A percentile compares a stretch with the other conserved stretches of the same genome.
Evolutionary conservation across 1,140 invertebrate species (phyloP).

Genomic region (Berghia stephanieae): DNA sequence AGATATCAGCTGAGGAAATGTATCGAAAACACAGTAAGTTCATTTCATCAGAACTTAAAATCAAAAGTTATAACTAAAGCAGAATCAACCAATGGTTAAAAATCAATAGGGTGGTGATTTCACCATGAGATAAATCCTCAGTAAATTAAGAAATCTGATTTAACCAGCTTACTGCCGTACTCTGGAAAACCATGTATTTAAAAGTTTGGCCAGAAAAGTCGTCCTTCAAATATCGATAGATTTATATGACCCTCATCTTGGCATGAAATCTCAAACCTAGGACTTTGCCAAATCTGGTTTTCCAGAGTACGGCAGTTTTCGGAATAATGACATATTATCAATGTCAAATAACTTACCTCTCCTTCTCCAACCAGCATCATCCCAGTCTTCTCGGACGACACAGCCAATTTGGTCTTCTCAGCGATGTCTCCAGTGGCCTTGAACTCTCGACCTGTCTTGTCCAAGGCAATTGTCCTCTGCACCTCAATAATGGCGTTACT

Average conservation of each 20-base stretch:
- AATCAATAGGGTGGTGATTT: background rate
- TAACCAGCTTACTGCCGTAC: too few relatives aligned
- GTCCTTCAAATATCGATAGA: too few relatives aligned
- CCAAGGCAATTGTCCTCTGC: constrained; percentile 47
- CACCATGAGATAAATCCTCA: background rate
- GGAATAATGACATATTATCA: background rate
- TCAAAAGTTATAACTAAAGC: background rate
- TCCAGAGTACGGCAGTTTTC: too few relatives aligned
- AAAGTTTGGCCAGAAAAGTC: too few relatives aligned
- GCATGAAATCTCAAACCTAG: too few relatives aligned
- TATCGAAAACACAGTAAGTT: background rate
- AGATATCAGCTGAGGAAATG: constrained; percentile 45
- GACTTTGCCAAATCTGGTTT: too few relatives aligned
- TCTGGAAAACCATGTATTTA: too few relatives aligned
- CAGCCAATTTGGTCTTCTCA: constrained; percentile 46
- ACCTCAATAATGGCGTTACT: constrained; percentile 55
- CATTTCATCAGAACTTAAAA: too few relatives aligned
- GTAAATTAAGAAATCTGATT: background rate
- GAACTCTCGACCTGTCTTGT: constrained; percentile 21
- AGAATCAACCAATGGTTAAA: background rate
- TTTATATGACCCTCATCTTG: too few relatives aligned
- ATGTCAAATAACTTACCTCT: constrained; percentile 40
- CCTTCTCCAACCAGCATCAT: constrained; percentile 52
- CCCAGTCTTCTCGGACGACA: constrained; percentile 37
- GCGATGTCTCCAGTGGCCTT: constrained; percentile 33